Conservation (phyloP, 2,888 invertebrate genomes). For the Rotaria socialis region DNA sequence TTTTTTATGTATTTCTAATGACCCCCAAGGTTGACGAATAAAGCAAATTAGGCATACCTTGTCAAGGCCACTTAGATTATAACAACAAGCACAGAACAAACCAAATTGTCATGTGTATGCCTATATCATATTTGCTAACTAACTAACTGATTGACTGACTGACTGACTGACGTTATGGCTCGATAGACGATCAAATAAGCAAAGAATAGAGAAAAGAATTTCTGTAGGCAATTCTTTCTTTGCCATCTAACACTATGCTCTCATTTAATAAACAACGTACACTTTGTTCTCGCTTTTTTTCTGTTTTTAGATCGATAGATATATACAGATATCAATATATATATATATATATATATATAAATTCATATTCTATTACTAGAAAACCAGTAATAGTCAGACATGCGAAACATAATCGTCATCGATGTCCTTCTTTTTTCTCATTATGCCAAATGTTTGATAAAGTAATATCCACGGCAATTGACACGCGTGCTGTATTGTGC, state of each 20-base stretch:
- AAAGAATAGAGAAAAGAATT: not conserved
- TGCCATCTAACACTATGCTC: not conserved
- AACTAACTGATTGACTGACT: not conserved
- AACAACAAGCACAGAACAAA: not conserved
- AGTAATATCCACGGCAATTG: not conserved
- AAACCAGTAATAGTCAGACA: not conserved
- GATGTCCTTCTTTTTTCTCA: not conserved
- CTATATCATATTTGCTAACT: constrained; percentile 3
- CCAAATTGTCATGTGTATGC: constrained; percentile 18
- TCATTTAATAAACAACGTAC: not conserved
- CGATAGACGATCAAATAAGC: not conserved
- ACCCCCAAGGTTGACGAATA: not conserved
- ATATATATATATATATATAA: not conserved
- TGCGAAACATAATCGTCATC: not conserved
- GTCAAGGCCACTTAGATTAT: not conserved
- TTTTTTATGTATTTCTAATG: not conserved
- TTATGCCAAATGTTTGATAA: not conserved
- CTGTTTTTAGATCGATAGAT: not conserved
- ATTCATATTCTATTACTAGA: not conserved
- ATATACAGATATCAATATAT: not conserved
- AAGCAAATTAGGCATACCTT: not conserved
- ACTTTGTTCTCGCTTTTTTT: constrained; percentile 17
- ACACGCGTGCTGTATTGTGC: not conserved
- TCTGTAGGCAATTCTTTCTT: not conserved
- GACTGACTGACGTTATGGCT: not conserved